These are phyloP conservation scores for Psylliodes chrysocephalus DNA, from an alignment of 2,888 invertebrate genomes.

Conservation along the genomic window DNA sequence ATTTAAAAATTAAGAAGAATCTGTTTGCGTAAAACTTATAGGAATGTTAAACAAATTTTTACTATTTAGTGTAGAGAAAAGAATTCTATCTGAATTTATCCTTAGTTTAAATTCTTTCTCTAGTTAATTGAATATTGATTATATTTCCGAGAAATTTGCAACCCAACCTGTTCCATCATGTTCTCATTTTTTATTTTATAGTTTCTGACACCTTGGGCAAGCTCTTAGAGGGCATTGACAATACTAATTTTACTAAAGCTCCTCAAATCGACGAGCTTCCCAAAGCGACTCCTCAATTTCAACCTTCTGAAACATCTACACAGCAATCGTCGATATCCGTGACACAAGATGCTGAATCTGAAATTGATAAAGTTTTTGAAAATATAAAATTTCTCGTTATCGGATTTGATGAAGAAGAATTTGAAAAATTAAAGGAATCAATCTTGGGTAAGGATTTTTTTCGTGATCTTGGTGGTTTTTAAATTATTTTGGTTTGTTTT, in stretches of 20 bases:
- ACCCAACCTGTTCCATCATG: too few relatives aligned
- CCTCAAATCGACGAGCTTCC: constrained; percentile 14
- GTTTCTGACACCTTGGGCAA: constrained; percentile 55
- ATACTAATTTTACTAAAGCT: constrained; percentile 35
- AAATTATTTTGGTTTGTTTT: not conserved
- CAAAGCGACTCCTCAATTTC: constrained; percentile 25
- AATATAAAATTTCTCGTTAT: constrained; percentile 60
- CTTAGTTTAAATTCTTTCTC: too few relatives aligned
- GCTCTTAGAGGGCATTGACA: constrained; percentile 45
- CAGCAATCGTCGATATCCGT: constrained; percentile 38
- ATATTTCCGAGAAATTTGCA: too few relatives aligned
- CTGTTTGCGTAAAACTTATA: too few relatives aligned
- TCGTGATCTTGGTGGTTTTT: too few relatives aligned
- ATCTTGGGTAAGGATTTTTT: too few relatives aligned
- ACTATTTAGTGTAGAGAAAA: too few relatives aligned
- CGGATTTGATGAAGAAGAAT: constrained; percentile 64
- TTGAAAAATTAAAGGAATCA: constrained; percentile 61
- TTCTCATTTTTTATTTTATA: constrained; percentile 26
- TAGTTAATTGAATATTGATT: too few relatives aligned
- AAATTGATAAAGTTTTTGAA: constrained; percentile 41
- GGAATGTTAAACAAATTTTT: too few relatives aligned
- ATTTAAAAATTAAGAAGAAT: too few relatives aligned
- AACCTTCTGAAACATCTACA: constrained; percentile 39
- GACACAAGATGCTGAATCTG: constrained; percentile 38
- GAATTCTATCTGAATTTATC: too few relatives aligned